Evolutionary conservation across 2,113 vertebrate species (phyloP).

Genomic region (Apeltes quadracus): DNA sequence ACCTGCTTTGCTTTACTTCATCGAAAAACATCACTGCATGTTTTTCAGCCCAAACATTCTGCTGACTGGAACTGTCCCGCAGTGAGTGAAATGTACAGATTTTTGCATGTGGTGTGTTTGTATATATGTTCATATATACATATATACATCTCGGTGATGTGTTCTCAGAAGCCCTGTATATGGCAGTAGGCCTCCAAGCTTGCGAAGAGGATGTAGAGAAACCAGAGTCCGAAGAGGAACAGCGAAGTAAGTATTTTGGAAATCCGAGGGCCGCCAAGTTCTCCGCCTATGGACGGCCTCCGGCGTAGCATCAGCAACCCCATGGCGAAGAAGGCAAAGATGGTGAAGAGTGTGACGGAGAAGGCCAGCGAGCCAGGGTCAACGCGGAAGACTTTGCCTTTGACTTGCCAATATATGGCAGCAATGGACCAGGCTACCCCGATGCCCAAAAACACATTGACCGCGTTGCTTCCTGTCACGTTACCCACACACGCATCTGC

Average conservation of each 20-base stretch:
- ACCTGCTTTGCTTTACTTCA: slow-evolving; percentile 15
- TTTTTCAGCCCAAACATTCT: slow-evolving; percentile 21
- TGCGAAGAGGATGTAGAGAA: slow-evolving; percentile 90
- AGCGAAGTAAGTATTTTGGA: slow-evolving; percentile 83
- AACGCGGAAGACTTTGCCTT: slow-evolving; percentile 86
- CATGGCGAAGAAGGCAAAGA: slow-evolving; percentile 89
- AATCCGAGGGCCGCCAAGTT: slow-evolving; percentile 86
- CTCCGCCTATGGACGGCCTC: slow-evolving; percentile 87
- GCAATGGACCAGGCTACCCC: slow-evolving; percentile 92
- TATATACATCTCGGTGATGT: slow-evolving; percentile 25
- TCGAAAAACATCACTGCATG: slow-evolving; percentile 15
- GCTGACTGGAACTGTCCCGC: slow-evolving; percentile 24
- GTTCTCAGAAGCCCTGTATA: slow-evolving; percentile 87
- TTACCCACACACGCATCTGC: slow-evolving; percentile 91
- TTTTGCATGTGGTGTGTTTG: background rate
- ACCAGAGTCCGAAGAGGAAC: slow-evolving; percentile 88
- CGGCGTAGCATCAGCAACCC: slow-evolving; percentile 87
- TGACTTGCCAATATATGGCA: slow-evolving; percentile 88
- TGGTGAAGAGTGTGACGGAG: slow-evolving; percentile 94
- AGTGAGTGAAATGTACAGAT: slow-evolving; percentile 24
- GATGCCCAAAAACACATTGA: slow-evolving; percentile 92
- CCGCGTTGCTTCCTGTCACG: slow-evolving; percentile 91
- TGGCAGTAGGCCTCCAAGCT: slow-evolving; percentile 94
- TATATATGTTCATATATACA: background rate
- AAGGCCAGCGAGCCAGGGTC: slow-evolving; percentile 90